Evolutionary conservation across 1,140 invertebrate genomes (phyloP), one percentile per base, ranked within the genome.

Genomic region (Heterodera carotae): DNA sequence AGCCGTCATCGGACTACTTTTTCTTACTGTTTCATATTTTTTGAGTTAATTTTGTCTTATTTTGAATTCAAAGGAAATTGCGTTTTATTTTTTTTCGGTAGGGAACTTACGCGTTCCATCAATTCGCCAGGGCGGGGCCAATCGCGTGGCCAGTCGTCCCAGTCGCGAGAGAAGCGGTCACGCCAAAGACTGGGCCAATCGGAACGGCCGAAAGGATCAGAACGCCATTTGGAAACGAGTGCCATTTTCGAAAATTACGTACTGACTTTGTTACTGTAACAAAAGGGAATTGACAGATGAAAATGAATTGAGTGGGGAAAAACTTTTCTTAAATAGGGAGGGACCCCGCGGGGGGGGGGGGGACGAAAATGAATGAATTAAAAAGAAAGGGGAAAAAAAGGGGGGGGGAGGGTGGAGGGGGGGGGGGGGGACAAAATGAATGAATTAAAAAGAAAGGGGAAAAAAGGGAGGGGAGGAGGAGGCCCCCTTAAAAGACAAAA

Each of bases 101-200:
- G 34, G 29, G 71, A n/a, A 80, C 84, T 79, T 64, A 85, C 84
- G n/a, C 86, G 73, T 56, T 75, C 62, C 60, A 87, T 69, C 29
- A 85, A 29, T 34, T 88, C 86, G 36, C 81, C 62, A 4, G 84
- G 84, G n/a, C 81, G 67, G 18, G 84, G 84, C 84, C 84, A 85
- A 59, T 88, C 84, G n/a, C 69, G 31, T 0, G 84, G 84, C 84
- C 84, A 85, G 69, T 85, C 84, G 27, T 87, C 73, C 83, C 82
- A 82, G 22, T 83, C 76, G 39, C 79, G 68, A 18, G 80, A 56
- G 7, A 82, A 81, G 6, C 81, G 82, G 33, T 84, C 82, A 48
- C 81, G 76, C 81, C 81, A 82, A 18, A 67, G 56, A 25, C 33
- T 31, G 48, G 68, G 34, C 77, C 80, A 82, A 36, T 75, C 25